These are phyloP conservation scores for Caenorhabditis macrosperma DNA, from an alignment of 2,888 invertebrate genomes.

Conservation along the genomic window DNA sequence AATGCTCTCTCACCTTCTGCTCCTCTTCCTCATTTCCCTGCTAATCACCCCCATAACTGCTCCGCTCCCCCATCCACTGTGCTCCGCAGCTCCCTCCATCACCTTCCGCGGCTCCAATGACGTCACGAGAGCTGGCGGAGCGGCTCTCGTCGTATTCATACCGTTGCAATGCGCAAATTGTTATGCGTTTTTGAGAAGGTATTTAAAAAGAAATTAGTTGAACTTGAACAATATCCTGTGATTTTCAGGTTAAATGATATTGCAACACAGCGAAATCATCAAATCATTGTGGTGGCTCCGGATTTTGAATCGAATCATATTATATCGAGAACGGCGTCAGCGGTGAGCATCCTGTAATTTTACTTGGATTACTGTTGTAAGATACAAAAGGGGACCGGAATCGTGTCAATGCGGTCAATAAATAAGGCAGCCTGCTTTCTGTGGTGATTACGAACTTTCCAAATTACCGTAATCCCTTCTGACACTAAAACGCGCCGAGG, in stretches of 20 bases:
- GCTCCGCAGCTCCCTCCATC: slow-evolving; percentile 34
- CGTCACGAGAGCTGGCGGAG: slow-evolving; percentile 12
- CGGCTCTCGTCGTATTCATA: slow-evolving; percentile 27
- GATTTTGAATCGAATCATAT: slow-evolving; percentile 59
- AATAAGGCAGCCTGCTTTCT: not conserved
- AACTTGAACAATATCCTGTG: not conserved
- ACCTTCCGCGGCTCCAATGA: slow-evolving; percentile 40
- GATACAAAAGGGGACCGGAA: too few relatives aligned
- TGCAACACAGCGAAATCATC: slow-evolving; percentile 2
- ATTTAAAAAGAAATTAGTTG: not conserved
- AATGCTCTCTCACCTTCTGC: not conserved
- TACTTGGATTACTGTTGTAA: too few relatives aligned
- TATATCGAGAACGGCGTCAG: slow-evolving; percentile 34
- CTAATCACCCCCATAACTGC: not conserved
- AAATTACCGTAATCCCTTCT: not conserved
- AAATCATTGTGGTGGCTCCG: slow-evolving; percentile 55
- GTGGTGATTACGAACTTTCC: not conserved
- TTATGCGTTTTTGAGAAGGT: slow-evolving; percentile 47
- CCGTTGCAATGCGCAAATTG: slow-evolving; percentile 52
- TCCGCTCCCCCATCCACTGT: slow-evolving; percentile 3
- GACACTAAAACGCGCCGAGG: not conserved
- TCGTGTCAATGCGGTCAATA: not conserved
- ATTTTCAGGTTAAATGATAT: slow-evolving; percentile 42
- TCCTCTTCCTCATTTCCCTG: not conserved
- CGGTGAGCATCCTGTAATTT: slow-evolving; percentile 31